A percentile compares a stretch with the other conserved stretches of the same genome.
phyloP scores from a whole-genome alignment of 2,797 vertebrate species.

The Eulemur rubriventer region DNA sequence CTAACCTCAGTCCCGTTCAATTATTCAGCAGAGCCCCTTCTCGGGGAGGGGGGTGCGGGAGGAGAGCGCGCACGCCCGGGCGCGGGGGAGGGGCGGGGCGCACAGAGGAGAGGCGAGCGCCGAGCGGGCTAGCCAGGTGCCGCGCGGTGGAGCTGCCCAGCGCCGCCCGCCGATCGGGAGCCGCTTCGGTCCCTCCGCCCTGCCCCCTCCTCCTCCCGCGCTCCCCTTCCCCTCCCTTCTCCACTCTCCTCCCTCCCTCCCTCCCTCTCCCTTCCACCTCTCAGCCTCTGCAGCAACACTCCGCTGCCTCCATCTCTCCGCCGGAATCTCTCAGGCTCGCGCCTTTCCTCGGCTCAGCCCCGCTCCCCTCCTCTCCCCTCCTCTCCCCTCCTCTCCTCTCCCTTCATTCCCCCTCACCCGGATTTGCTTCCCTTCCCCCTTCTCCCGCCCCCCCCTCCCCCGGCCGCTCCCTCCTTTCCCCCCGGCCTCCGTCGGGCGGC shows the following conservation, averaged over 20 bases:
- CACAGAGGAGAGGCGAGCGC: constrained; percentile 58
- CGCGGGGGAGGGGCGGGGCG: constrained; percentile 33
- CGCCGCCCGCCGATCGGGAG: constrained; percentile 75
- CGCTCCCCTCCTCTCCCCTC: constrained; percentile 51
- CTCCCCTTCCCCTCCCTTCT: background rate
- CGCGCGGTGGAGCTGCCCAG: constrained; percentile 73
- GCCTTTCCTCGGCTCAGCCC: constrained; percentile 63
- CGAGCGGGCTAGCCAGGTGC: constrained; percentile 69
- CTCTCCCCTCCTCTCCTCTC: constrained; percentile 23
- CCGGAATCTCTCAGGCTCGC: constrained; percentile 68
- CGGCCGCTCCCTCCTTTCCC: constrained; percentile 64
- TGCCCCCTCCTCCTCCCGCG: constrained; percentile 36
- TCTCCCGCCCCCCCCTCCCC: background rate
- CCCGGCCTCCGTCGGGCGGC: constrained; percentile 57
- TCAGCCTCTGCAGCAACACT: constrained; percentile 84
- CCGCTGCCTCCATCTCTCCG: constrained; percentile 78
- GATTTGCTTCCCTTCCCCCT: constrained; percentile 42
- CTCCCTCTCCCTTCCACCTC: constrained; percentile 48
- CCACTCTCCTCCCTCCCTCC: background rate
- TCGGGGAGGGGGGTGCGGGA: constrained; percentile 60
- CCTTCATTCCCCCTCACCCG: constrained; percentile 10
- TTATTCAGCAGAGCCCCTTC: constrained; percentile 82
- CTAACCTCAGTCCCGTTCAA: constrained; percentile 84
- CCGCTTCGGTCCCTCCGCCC: constrained; percentile 58
- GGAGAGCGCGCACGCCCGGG: constrained; percentile 36